These are phyloP conservation scores for Colossoma macropomum DNA, from an alignment of 2,113 vertebrate genomes.

Conservation along the genomic window DNA sequence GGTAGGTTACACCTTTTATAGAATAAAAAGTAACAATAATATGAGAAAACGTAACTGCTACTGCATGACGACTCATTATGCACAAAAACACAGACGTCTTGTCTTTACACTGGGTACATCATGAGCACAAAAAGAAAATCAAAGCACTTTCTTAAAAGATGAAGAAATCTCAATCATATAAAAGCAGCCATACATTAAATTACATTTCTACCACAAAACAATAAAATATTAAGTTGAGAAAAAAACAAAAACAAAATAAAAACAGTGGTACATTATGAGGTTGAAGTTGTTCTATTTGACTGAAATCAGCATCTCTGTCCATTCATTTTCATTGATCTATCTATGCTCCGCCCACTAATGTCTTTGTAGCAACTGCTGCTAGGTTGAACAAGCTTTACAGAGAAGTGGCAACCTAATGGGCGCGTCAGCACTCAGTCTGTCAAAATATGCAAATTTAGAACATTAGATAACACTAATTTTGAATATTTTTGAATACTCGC, in stretches of 20 bases:
- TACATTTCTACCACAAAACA: slow-evolving; percentile 45
- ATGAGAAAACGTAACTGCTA: slow-evolving; percentile 1
- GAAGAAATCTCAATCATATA: slow-evolving; percentile 21
- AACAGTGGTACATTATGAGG: slow-evolving; percentile 41
- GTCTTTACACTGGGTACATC: slow-evolving; percentile 19
- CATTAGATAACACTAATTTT: too few relatives aligned
- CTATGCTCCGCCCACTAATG: neutral
- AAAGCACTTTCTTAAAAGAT: slow-evolving; percentile 13
- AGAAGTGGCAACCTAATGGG: too few relatives aligned
- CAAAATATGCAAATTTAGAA: too few relatives aligned
- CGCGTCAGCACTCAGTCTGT: too few relatives aligned
- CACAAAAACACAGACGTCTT: slow-evolving; percentile 3
- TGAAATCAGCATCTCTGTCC: too few relatives aligned
- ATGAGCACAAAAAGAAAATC: slow-evolving; percentile 23
- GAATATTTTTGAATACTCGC: too few relatives aligned
- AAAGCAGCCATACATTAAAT: slow-evolving; percentile 44
- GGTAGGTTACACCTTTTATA: slow-evolving; percentile 35
- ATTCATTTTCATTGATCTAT: too few relatives aligned
- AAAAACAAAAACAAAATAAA: neutral
- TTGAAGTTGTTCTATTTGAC: slow-evolving; percentile 11
- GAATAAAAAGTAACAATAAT: neutral
- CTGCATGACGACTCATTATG: slow-evolving; percentile 1
- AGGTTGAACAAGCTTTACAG: neutral
- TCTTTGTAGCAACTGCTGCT: neutral
- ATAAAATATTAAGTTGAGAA: slow-evolving; percentile 15